phyloP scores from a whole-genome alignment of 2,888 invertebrate species.

The Drosophila peninsularis region DNA sequence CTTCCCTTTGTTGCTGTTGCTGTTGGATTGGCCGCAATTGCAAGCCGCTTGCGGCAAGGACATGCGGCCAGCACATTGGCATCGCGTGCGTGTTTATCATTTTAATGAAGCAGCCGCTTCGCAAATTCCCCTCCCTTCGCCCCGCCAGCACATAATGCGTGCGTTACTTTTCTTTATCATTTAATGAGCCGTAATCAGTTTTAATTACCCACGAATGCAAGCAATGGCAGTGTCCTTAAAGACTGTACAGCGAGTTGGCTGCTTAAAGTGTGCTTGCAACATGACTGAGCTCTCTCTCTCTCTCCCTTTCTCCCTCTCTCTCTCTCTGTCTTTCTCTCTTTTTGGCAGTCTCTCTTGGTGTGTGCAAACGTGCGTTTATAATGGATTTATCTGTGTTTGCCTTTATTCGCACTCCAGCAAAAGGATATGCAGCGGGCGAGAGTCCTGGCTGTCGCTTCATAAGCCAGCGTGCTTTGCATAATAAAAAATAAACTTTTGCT shows the following conservation, averaged over 20 bases:
- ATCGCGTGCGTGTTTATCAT: slow-evolving; percentile 65
- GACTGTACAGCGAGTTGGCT: slow-evolving; percentile 8
- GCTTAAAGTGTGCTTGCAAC: slow-evolving; percentile 46
- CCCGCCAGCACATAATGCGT: slow-evolving; percentile 45
- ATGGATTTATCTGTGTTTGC: slow-evolving; percentile 69
- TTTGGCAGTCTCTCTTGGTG: slow-evolving; percentile 36
- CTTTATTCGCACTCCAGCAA: slow-evolving; percentile 43
- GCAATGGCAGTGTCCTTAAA: slow-evolving; percentile 34
- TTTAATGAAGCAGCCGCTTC: slow-evolving; percentile 60
- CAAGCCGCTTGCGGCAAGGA: slow-evolving; percentile 72
- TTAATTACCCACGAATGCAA: slow-evolving; percentile 58
- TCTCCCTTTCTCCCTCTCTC: not conserved
- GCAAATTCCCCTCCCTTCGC: slow-evolving; percentile 19
- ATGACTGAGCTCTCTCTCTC: slow-evolving; percentile 4
- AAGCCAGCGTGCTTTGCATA: slow-evolving; percentile 65
- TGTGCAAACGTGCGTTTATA: slow-evolving; percentile 73
- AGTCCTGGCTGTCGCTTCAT: slow-evolving; percentile 32
- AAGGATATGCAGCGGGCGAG: slow-evolving; percentile 42
- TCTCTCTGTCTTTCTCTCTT: slow-evolving; percentile 4
- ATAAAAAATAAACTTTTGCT: slow-evolving; percentile 55
- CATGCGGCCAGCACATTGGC: slow-evolving; percentile 51
- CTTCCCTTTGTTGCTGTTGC: slow-evolving; percentile 6
- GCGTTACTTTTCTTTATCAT: slow-evolving; percentile 63
- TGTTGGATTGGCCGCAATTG: slow-evolving; percentile 65
- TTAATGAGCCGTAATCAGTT: slow-evolving; percentile 69